phyloP scores from a whole-genome alignment of 2,888 invertebrate genomes.

The Pheosia tremula region DNA sequence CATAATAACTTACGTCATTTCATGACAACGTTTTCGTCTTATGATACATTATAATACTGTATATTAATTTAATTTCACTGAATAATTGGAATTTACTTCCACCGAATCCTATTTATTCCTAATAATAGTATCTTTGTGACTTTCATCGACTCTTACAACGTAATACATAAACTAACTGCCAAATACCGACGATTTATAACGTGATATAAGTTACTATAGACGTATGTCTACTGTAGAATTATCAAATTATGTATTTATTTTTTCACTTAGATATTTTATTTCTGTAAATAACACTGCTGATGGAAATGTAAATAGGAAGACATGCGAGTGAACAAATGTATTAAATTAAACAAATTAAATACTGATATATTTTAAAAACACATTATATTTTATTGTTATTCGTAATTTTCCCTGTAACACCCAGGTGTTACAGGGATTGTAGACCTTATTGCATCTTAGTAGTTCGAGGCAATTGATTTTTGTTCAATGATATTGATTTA shows the following conservation, averaged over 20 bases:
- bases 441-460: no score
- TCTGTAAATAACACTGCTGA: constrained; percentile 70
- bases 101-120: constrained; percentile 68
- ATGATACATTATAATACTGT: constrained; percentile 39
- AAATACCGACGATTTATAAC: constrained; percentile 60
- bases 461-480: no score
- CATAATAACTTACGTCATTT: no score
- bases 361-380: neutral
- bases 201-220: constrained; percentile 83
- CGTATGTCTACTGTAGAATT: constrained; percentile 49
- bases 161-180: constrained; percentile 43
- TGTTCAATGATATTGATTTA: no score
- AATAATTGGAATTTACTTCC: constrained; percentile 57
- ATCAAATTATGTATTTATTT: constrained; percentile 49
- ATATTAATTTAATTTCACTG: constrained; percentile 47
- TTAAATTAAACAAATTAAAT: constrained; percentile 37
- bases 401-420: neutral
- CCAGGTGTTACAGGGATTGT: no score
- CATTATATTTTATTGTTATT: neutral
- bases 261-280: constrained; percentile 44
- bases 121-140: constrained; percentile 37
- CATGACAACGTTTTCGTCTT: constrained; percentile 62
- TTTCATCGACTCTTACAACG: constrained; percentile 25
- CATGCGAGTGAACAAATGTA: constrained; percentile 65
- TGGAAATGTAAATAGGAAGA: constrained; percentile 75